Evolutionary conservation across 2,797 vertebrate genomes (phyloP).

Genomic region (Psittacula echo): DNA sequence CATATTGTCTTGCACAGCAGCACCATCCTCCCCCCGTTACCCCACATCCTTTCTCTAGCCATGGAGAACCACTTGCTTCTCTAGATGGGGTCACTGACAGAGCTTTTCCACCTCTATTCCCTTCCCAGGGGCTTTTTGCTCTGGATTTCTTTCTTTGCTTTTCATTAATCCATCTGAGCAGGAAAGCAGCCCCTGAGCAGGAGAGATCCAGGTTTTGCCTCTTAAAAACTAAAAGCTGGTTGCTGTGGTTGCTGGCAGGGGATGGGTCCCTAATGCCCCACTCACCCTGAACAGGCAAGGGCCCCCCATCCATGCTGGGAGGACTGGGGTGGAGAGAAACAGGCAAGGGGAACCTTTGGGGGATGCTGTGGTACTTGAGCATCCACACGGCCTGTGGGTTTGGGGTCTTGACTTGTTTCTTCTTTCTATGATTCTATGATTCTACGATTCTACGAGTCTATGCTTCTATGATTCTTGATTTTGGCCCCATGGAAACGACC

Average conservation of each 20-base stretch:
- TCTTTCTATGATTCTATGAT: not conserved
- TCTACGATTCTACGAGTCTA: no score
- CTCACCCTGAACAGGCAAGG: not conserved
- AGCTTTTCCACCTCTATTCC: not conserved
- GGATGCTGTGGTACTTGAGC: not conserved
- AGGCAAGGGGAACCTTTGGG: accelerated
- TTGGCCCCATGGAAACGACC: not conserved
- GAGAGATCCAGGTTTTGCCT: not conserved
- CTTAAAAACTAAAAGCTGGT: not conserved
- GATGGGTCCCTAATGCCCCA: not conserved
- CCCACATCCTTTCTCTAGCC: not conserved
- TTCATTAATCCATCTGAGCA: not conserved
- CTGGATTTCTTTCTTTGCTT: not conserved
- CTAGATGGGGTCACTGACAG: accelerated
- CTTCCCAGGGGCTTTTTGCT: not conserved
- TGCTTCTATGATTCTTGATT: not conserved
- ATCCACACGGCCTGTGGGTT: accelerated
- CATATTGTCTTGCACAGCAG: not conserved
- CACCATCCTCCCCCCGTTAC: not conserved
- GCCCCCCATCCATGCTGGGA: not conserved
- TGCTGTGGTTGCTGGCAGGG: not conserved
- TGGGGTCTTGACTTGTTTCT: not conserved
- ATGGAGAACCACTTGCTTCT: not conserved
- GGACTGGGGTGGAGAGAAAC: not conserved
- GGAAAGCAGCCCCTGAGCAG: not conserved